Evolutionary conservation across 2,888 invertebrate species (phyloP), one percentile per base, ranked within the genome.

Genomic region (Epinotia demarniana): DNA sequence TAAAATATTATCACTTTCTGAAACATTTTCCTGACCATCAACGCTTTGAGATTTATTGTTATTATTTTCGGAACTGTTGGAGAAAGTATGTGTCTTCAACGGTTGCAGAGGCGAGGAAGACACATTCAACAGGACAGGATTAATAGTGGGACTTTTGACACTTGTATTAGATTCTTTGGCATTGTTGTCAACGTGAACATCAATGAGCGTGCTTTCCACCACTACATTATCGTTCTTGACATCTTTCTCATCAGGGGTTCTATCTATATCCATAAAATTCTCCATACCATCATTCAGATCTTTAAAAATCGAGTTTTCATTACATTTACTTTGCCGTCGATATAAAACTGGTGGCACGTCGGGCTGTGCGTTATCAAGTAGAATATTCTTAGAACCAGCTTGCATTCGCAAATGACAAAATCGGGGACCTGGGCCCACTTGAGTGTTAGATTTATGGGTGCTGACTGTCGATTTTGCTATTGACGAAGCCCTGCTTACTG

Each of bases 391-490:
- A 13, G 97, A 96, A 8, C 97, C 97, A 8, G 96, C 96, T 83
- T 97, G 97, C 82, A 97, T 95, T 55, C 97, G 95, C 84, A 97
- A 95, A 70, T 97, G 96, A 83, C 97, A 97, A 81, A 97, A 96
- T 78, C 97, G 94, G 1, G 97, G 97, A 0, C 97, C 97, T 13
- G 94, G 94, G 2, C 94, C 94, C 0, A 94, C 93, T 82, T 92
- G 93, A 18, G 89, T 91, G 76, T 90, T 92, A 62, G 93, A 94
- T 81, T 93, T 94, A 73, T 94, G 94, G 55, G 93, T 93, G 80
- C 94, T 94, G 16, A 94, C 92, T 61, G 94, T 94, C 18, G 94
- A 94, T 78, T 94, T 94, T 19, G 93, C 94, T 78, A 92, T 79
- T 6, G 94, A 94, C 3, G 94, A 94, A 4, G 94, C 90, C 78